A percentile compares a stretch with the other conserved stretches of the same genome.
phyloP scores from a whole-genome alignment of 2,888 invertebrate genomes.

The Drosophila flavopinicola region DNA sequence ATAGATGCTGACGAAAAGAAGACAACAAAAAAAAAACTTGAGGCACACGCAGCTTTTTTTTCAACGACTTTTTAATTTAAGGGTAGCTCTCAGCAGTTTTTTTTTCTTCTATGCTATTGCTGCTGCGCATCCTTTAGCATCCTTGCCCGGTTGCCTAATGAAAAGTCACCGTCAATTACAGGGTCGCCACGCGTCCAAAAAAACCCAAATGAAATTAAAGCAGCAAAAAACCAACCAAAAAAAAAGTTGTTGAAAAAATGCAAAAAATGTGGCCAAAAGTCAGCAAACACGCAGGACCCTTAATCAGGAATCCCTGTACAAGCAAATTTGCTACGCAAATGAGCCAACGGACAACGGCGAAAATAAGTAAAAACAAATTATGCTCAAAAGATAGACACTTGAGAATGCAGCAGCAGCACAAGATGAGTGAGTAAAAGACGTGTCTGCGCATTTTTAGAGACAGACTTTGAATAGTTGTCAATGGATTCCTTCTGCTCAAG shows the following conservation, averaged over 20 bases:
- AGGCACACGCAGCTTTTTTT: slow-evolving; percentile 67
- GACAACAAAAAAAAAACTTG: slow-evolving; percentile 58
- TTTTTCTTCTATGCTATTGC: slow-evolving; percentile 26
- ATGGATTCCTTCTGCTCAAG: slow-evolving; percentile 12
- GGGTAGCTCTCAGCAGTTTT: slow-evolving; percentile 62
- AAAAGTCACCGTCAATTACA: slow-evolving; percentile 77
- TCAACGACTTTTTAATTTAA: slow-evolving; percentile 64
- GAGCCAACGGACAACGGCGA: slow-evolving; percentile 19
- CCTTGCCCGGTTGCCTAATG: slow-evolving; percentile 63
- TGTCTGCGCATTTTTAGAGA: slow-evolving; percentile 52
- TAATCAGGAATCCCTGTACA: slow-evolving; percentile 57
- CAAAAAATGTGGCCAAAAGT: slow-evolving; percentile 64
- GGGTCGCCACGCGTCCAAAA: slow-evolving; percentile 61
- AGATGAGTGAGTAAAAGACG: slow-evolving; percentile 26
- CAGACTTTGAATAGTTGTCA: slow-evolving; percentile 7
- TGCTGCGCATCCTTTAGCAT: slow-evolving; percentile 60
- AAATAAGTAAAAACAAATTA: slow-evolving; percentile 27
- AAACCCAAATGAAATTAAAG: slow-evolving; percentile 52
- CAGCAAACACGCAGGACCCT: slow-evolving; percentile 52
- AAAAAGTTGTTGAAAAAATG: slow-evolving; percentile 30
- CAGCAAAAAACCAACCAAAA: slow-evolving; percentile 32
- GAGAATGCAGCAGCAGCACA: slow-evolving; percentile 16
- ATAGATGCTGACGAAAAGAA: slow-evolving; percentile 38
- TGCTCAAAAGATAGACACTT: slow-evolving; percentile 42
- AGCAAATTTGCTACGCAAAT: slow-evolving; percentile 67